Conservation (phyloP, 2,888 invertebrate genomes). For the Blastobasis adustella region DNA sequence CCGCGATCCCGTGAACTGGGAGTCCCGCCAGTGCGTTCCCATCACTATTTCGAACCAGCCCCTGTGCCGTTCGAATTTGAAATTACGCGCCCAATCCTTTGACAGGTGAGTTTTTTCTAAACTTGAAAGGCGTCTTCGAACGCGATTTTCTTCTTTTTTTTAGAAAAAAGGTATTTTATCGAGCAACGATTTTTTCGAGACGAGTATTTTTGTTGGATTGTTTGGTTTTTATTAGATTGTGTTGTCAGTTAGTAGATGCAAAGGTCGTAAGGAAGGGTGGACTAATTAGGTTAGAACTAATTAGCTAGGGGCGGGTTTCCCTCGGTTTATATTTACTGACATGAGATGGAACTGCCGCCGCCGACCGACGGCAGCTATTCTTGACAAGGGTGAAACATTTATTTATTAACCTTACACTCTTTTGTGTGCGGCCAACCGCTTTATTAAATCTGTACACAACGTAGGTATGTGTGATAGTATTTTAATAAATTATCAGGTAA, state of each 20-base stretch:
- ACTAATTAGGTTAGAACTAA: constrained; percentile 65
- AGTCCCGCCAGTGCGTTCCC: constrained; percentile 1
- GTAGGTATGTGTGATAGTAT: no score
- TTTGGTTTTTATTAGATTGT: neutral
- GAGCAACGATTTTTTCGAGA: neutral
- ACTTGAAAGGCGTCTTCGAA: no score
- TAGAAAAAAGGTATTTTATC: neutral
- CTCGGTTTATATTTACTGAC: constrained; percentile 36
- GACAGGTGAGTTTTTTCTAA: constrained; percentile 2
- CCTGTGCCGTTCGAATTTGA: constrained; percentile 7
- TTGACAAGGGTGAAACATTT: constrained; percentile 5
- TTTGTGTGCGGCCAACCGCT: no score
- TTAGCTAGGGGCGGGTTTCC: constrained; percentile 40
- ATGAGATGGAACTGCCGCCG: constrained; percentile 1
- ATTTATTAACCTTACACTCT: neutral
- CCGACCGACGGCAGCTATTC: constrained; percentile 4
- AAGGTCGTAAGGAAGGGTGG: constrained; percentile 23
- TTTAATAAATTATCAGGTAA: no score
- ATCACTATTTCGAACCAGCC: constrained; percentile 6
- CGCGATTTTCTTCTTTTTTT: neutral
- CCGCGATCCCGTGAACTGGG: neutral
- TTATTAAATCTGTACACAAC: neutral
- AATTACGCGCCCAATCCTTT: constrained; percentile 1
- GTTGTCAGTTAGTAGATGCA: neutral
- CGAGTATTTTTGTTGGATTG: neutral